Percentiles rank a stretch among this genome's conserved stretches.
Conservation (phyloP, 2,888 invertebrate genomes). For the Ophion ventricosus region DNA sequence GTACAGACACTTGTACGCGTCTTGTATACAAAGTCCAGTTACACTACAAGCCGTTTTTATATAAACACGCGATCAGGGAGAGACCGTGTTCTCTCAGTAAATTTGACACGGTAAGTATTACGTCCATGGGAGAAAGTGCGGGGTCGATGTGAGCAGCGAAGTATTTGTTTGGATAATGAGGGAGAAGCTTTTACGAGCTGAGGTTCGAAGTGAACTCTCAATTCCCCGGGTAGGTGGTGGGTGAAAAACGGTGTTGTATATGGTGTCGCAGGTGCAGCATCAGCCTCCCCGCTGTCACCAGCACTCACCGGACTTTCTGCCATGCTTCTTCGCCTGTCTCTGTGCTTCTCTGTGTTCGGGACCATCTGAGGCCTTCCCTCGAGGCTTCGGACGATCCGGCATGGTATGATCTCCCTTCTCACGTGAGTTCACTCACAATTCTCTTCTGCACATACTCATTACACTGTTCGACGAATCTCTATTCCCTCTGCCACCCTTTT, state of each 20-base stretch:
- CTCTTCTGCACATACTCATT: constrained; percentile 69
- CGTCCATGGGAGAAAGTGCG: not conserved
- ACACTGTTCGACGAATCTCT: constrained; percentile 3
- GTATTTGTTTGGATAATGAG: not conserved
- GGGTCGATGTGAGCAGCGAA: not conserved
- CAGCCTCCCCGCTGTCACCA: constrained; percentile 80
- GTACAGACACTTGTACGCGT: not conserved
- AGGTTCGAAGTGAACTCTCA: not conserved
- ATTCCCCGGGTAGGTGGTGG: constrained; percentile 66
- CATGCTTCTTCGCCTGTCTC: constrained; percentile 83
- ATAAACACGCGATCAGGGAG: not conserved
- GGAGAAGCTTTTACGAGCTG: not conserved
- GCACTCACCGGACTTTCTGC: constrained; percentile 82
- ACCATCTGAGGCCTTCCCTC: constrained; percentile 81
- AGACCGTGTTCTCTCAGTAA: not conserved
- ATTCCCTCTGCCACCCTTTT: constrained; percentile 8
- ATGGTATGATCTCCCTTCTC: constrained; percentile 78
- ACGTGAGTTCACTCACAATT: constrained; percentile 82
- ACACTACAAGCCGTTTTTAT: not conserved
- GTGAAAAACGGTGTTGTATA: constrained; percentile 80
- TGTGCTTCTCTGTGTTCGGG: constrained; percentile 83
- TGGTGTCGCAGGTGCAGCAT: constrained; percentile 83
- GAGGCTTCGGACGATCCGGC: constrained; percentile 82
- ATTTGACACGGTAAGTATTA: not conserved
- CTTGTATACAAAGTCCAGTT: not conserved